A percentile compares a stretch with the other conserved stretches of the same genome.
These are phyloP conservation scores for Scytalopus superciliaris DNA, from an alignment of 2,113 vertebrate genomes.

Conservation along the genomic window DNA sequence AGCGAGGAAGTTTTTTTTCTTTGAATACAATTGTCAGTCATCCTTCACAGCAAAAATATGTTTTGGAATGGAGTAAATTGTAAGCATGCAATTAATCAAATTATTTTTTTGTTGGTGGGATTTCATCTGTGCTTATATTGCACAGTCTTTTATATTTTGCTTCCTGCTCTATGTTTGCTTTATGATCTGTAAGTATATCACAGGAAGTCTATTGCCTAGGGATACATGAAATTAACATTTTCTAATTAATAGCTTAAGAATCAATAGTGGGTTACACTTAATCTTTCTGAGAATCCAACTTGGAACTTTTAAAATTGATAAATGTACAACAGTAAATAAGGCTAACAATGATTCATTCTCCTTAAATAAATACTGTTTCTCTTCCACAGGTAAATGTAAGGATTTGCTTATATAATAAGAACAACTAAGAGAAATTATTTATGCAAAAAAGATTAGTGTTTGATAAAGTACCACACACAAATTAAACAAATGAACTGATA, in stretches of 20 bases:
- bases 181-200: not conserved
- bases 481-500: not conserved
- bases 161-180: not conserved
- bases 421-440: not conserved
- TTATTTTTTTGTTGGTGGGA: not conserved
- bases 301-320: not conserved
- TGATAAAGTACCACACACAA: not conserved
- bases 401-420: not conserved
- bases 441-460: not conserved
- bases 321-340: not conserved
- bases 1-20: not conserved
- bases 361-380: not conserved
- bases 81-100: not conserved
- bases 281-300: not conserved
- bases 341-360: not conserved
- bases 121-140: not conserved
- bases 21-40: not conserved
- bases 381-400: not conserved
- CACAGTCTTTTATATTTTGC: not conserved
- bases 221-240: not conserved
- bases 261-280: not conserved
- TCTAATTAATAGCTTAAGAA: not conserved
- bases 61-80: not conserved
- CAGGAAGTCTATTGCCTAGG: not conserved
- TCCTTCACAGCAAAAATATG: not conserved